Percentiles rank a stretch among this genome's conserved stretches.
Evolutionary conservation across 1,140 invertebrate genomes (phyloP).

Genomic region (Drosophila guanche): DNA sequence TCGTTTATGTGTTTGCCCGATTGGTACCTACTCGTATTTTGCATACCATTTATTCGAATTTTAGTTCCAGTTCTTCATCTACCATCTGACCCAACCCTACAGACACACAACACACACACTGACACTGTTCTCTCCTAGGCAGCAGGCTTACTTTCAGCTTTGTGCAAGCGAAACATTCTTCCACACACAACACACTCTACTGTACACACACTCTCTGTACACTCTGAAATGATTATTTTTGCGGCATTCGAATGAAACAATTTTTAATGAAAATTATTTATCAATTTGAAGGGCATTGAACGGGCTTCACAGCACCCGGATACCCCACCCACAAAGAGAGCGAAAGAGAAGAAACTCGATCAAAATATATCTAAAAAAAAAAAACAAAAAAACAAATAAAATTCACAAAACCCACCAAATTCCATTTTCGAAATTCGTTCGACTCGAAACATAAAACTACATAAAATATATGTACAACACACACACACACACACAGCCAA

Average conservation of each 20-base stretch:
- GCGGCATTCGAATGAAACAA: conserved; percentile 58
- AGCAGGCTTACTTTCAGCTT: conserved; percentile 41
- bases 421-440: conserved; percentile 69
- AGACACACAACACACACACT: neutral
- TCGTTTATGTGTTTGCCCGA: conserved; percentile 41
- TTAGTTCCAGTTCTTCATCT: conserved; percentile 36
- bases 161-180: conserved; percentile 6
- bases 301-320: conserved; percentile 50
- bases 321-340: conserved; percentile 62
- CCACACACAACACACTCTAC: conserved; percentile 16
- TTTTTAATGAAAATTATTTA: conserved; percentile 53
- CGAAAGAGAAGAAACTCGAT: conserved; percentile 76
- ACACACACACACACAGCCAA: neutral
- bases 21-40: conserved; percentile 26
- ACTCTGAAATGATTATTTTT: conserved; percentile 62
- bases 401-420: conserved; percentile 50
- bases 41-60: too few species aligned
- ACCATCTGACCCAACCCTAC: neutral
- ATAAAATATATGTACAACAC: too few species aligned
- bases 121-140: too few species aligned
- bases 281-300: conserved; percentile 48
- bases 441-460: conserved; percentile 43
- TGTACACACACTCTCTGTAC: conserved; percentile 14
- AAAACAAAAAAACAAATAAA: conserved; percentile 58
- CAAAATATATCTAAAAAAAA: conserved; percentile 60